These are phyloP conservation scores for Channa argus DNA, from an alignment of 2,113 vertebrate genomes.

Conservation along the genomic window DNA sequence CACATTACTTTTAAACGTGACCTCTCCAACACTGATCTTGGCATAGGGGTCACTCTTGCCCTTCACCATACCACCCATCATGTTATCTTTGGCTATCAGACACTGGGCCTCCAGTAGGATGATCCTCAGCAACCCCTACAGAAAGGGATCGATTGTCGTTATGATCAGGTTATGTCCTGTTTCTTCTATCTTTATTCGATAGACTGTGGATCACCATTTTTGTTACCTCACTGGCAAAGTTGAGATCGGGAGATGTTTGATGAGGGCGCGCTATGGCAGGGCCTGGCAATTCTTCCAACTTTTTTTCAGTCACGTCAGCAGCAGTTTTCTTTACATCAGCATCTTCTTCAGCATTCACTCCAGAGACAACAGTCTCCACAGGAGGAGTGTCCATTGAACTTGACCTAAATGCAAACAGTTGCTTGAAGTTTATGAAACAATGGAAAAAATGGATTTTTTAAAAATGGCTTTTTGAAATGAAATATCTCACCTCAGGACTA, in stretches of 20 bases:
- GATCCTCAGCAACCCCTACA: slow-evolving; percentile 89
- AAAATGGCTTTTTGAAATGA: neutral
- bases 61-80: slow-evolving; percentile 86
- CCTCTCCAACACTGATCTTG: slow-evolving; percentile 83
- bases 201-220: neutral
- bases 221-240: slow-evolving; percentile 87
- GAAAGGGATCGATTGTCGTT: slow-evolving; percentile 9
- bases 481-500: slow-evolving; percentile 55
- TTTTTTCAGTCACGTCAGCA: slow-evolving; percentile 49
- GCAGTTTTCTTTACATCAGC: slow-evolving; percentile 17
- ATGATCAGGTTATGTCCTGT: neutral
- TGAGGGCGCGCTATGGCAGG: slow-evolving; percentile 68
- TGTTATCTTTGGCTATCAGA: slow-evolving; percentile 91
- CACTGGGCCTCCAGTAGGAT: slow-evolving; percentile 89
- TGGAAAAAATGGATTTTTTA: neutral
- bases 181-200: neutral
- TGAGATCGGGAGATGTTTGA: slow-evolving; percentile 82
- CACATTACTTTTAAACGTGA: slow-evolving; percentile 86
- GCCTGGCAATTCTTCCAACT: slow-evolving; percentile 75
- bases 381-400: slow-evolving; percentile 67
- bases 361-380: slow-evolving; percentile 59
- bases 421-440: neutral
- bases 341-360: slow-evolving; percentile 40
- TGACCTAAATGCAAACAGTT: slow-evolving; percentile 42
- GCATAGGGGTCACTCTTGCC: slow-evolving; percentile 94